phyloP scores from a whole-genome alignment of 37 sponge, comb jelly and placozoan genomes.

The Hexactinellida sp. region DNA sequence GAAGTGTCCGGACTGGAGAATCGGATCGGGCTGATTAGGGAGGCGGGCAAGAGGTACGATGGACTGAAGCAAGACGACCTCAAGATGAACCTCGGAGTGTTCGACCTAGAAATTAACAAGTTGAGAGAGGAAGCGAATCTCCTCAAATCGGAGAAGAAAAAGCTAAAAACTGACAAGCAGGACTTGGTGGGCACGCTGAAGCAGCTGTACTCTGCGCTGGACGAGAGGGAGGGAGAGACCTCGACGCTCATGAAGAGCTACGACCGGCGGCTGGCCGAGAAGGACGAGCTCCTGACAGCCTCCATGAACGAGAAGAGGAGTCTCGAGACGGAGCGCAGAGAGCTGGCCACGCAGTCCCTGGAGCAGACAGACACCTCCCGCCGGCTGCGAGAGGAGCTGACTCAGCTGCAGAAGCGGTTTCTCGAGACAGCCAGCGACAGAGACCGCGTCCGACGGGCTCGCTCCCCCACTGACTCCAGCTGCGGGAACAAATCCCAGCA shows the following conservation, averaged over 20 bases:
- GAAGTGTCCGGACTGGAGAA: neutral
- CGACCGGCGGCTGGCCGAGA: neutral
- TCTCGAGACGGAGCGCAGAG: neutral
- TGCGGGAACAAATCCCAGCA: neutral
- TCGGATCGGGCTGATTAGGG: neutral
- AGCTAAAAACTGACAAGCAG: conserved; percentile 2
- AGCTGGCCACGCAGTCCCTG: neutral
- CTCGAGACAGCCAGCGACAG: neutral
- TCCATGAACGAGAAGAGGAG: neutral
- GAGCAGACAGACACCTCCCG: neutral
- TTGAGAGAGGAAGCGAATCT: conserved; percentile 7
- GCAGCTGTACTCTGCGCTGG: conserved; percentile 13
- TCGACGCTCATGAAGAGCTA: neutral
- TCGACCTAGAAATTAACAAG: neutral
- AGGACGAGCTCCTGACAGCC: neutral
- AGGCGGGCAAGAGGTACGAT: conserved; percentile 7
- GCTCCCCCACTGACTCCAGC: neutral
- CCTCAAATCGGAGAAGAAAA: neutral
- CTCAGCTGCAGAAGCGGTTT: neutral
- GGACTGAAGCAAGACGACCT: neutral
- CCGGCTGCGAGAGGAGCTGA: neutral
- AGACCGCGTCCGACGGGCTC: neutral
- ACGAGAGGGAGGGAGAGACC: neutral
- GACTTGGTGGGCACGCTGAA: neutral
- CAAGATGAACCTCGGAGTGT: conserved; percentile 2